Percentiles rank a stretch among this genome's conserved stretches.
phyloP scores from a whole-genome alignment of 2,888 invertebrate genomes.

The Eueremaeus valkanovi region DNA sequence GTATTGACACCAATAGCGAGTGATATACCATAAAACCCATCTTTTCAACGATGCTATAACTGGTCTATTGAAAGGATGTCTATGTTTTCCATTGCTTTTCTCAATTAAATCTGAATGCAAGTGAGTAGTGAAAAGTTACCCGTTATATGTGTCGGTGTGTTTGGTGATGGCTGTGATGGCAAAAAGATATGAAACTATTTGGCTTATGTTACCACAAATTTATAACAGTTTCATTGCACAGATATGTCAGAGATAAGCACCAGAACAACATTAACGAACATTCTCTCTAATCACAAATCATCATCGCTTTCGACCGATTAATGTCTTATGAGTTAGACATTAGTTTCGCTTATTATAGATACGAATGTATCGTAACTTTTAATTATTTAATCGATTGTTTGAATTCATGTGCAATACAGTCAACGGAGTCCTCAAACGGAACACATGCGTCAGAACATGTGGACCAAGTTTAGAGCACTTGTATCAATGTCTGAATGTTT shows the following conservation, averaged over 20 bases:
- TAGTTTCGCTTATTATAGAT: no score
- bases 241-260: conserved; percentile 24
- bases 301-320: neutral
- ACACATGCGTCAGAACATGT: neutral
- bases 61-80: conserved; percentile 20
- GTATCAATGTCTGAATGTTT: no score
- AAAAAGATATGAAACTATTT: conserved; percentile 28
- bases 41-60: conserved; percentile 23
- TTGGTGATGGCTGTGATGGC: conserved; percentile 2
- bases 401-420: no score
- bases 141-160: neutral
- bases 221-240: conserved; percentile 12
- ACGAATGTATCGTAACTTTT: no score
- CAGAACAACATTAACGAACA: conserved; percentile 9
- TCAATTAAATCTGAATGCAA: conserved; percentile 14
- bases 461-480: no score
- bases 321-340: no score
- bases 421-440: neutral
- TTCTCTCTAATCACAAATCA: neutral
- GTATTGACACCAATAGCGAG: neutral
- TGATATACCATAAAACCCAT: neutral
- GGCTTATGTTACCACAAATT: conserved; percentile 27
- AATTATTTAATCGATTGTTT: no score
- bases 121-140: conserved; percentile 13
- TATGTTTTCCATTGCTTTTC: no score